Percentiles rank a stretch among this genome's conserved stretches.
Evolutionary conservation across 2,797 vertebrate genomes (phyloP).

Genomic region (Gallirallus australis): DNA sequence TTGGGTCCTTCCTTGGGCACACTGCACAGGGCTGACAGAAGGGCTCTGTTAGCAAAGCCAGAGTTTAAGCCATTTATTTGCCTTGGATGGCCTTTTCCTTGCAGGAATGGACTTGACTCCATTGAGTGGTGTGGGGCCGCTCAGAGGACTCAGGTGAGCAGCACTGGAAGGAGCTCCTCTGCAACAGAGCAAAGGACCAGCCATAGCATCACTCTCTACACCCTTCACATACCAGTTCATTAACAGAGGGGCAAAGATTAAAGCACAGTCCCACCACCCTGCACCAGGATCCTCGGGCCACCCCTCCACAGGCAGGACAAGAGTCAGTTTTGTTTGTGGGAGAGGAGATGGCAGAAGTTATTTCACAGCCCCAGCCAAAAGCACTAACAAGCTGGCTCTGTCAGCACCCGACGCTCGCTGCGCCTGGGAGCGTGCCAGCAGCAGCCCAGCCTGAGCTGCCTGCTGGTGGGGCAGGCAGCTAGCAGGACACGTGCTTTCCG

Average conservation of each 20-base stretch:
- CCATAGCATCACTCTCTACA: neutral
- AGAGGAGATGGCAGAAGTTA: neutral
- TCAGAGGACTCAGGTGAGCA: neutral
- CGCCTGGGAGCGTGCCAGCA: neutral
- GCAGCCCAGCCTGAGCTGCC: neutral
- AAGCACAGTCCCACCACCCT: neutral
- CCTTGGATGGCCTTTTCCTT: neutral
- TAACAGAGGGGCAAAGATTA: neutral
- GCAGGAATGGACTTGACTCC: neutral
- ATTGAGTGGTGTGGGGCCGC: neutral
- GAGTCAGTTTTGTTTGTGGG: neutral
- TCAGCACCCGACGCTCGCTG: rapidly evolving
- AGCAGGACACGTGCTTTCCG: rapidly evolving
- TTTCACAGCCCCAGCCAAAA: neutral
- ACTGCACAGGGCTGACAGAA: neutral
- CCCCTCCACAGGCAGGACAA: neutral
- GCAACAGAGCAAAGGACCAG: neutral
- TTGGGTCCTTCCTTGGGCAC: neutral
- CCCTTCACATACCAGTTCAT: neutral
- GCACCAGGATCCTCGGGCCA: neutral
- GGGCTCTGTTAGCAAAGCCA: neutral
- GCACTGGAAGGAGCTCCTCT: neutral
- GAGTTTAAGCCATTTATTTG: neutral
- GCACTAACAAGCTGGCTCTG: neutral
- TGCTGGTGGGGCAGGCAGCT: neutral